These are phyloP conservation scores for Geococcyx californianus DNA, from an alignment of 2,113 vertebrate genomes.

Conservation along the genomic window DNA sequence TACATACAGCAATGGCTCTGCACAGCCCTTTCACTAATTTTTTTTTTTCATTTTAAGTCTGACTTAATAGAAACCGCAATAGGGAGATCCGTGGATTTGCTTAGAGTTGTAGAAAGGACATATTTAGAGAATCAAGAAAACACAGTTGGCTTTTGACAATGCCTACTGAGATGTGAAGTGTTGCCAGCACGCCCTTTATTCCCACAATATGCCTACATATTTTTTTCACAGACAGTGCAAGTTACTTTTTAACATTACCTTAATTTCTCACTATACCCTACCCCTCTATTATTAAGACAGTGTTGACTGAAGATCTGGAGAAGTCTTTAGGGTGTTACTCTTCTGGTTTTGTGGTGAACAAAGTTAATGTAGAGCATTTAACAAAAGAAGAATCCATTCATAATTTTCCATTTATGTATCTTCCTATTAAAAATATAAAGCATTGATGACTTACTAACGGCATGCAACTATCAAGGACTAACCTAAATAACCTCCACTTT, in stretches of 20 bases:
- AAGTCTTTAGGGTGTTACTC: background rate
- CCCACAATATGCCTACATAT: background rate
- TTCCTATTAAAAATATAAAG: background rate
- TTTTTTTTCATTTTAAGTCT: background rate
- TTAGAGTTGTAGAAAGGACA: background rate
- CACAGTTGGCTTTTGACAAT: background rate
- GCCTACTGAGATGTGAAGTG: rapidly evolving
- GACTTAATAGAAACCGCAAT: background rate
- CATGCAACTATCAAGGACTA: background rate
- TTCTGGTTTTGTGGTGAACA: background rate
- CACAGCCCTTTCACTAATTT: background rate
- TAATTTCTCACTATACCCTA: background rate
- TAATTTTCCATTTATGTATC: background rate
- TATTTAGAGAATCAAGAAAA: background rate
- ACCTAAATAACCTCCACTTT: background rate
- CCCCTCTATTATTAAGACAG: background rate
- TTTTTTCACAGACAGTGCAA: background rate
- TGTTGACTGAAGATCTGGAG: background rate
- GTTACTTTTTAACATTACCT: background rate
- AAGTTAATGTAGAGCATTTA: background rate
- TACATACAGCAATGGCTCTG: background rate
- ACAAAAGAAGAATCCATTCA: background rate
- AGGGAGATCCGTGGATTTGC: background rate
- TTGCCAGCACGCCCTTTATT: background rate
- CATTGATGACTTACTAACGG: background rate